Evolutionary conservation across 1,140 invertebrate species (phyloP), one percentile per base, ranked within the genome.

Genomic region (Papilio helenus): DNA sequence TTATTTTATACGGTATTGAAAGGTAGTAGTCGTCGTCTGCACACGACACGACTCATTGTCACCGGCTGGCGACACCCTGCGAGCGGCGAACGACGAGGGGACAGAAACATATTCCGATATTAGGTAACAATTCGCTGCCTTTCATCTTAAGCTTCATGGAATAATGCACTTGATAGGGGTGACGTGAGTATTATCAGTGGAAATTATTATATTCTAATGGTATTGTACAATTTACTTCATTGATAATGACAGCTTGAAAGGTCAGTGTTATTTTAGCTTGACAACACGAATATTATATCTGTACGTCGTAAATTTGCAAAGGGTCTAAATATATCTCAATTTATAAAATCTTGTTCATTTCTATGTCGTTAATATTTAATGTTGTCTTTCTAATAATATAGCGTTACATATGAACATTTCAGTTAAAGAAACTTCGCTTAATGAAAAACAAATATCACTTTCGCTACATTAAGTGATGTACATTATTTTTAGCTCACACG

Each of bases 111-210:
- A 49, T 73, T 73, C 34, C 72, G 39, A 46, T 73, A 73, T 74
- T 74, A 74, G 14, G 72, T 74, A 74, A 74, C 44, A 74, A 26
- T 51, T 46, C 44, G 14, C 72, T 20, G 44, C 44, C n/a, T 74
- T 74, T 74, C 72, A 74, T 49, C 39, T 74, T 74, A 44, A 74
- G 44, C 72, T 74, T 49, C 49, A 74, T 44, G 42, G 72, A 74
- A 49, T 74, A 74, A 46, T 74, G 72, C 44, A 29, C 20, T 74
- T 74, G 39, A 46, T 46, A 49, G 39, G 39, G 42, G 44, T 74
- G 72, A 74, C 72, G 72, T 49, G 39, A 74, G 23, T 74, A 74
- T 74, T 74, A 74, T 74, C 72, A 20, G 39, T 14, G 72, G 20
- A 23, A 68, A 29, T 68, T 29, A 68, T 29, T 8, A 23, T 68